Conservation (phyloP, 2,113 vertebrate genomes). For the Sminthopsis crassicaudata region DNA sequence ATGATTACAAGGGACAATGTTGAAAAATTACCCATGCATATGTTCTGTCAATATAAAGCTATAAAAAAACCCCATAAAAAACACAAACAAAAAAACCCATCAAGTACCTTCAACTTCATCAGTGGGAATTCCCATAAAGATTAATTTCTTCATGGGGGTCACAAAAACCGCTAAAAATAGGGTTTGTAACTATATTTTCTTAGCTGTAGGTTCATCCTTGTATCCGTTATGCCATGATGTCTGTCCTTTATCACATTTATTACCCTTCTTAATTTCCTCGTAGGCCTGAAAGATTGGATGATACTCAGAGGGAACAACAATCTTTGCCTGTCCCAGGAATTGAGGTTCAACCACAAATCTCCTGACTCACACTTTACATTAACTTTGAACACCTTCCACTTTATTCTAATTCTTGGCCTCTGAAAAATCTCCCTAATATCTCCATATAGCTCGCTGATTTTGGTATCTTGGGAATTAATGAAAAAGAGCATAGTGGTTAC, state of each 20-base stretch:
- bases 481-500: neutral
- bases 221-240: neutral
- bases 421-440: neutral
- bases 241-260: neutral
- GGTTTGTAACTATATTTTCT: neutral
- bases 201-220: neutral
- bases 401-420: neutral
- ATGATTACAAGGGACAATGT: too few relatives aligned
- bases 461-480: neutral
- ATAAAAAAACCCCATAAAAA: too few relatives aligned
- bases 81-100: neutral
- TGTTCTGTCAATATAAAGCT: too few relatives aligned
- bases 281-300: neutral
- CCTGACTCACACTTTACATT: neutral
- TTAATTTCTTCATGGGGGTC: neutral
- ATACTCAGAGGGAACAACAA: conserved; percentile 13
- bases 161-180: neutral
- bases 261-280: neutral
- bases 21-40: too few relatives aligned
- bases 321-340: neutral
- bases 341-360: neutral
- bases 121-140: neutral
- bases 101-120: conserved; percentile 13
- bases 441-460: neutral
- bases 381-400: neutral